Conservation (phyloP, 2,113 vertebrate genomes). For the Promerops cafer region DNA sequence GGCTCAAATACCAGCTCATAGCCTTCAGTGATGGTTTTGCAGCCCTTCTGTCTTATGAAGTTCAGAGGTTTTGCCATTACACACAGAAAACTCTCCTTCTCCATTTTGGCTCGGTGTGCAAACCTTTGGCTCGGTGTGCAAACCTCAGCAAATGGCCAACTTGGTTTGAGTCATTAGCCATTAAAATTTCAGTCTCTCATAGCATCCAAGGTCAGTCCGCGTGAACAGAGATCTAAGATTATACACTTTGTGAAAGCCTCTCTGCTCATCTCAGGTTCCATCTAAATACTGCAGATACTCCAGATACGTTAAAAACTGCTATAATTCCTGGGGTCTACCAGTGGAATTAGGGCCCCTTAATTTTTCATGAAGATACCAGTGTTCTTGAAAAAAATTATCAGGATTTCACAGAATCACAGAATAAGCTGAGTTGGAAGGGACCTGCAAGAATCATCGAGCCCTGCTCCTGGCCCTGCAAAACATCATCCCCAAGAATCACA, state of each 20-base stretch:
- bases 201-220: not conserved
- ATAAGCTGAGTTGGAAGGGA: not conserved
- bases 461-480: not conserved
- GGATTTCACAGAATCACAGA: not conserved
- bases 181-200: not conserved
- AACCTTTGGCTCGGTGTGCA: not conserved
- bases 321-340: not conserved
- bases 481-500: not conserved
- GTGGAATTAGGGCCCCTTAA: not conserved
- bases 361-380: not conserved
- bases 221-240: not conserved
- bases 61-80: not conserved
- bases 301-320: not conserved
- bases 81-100: not conserved
- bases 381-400: not conserved
- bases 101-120: not conserved
- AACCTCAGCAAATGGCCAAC: not conserved
- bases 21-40: not conserved
- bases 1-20: not conserved
- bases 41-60: not conserved
- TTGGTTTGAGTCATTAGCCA: not conserved
- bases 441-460: fast-evolving
- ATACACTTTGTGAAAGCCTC: not conserved
- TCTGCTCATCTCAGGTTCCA: not conserved
- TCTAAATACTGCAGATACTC: not conserved